Conservation (phyloP, 1,140 invertebrate genomes). For the Drosophila lacertosa region DNA sequence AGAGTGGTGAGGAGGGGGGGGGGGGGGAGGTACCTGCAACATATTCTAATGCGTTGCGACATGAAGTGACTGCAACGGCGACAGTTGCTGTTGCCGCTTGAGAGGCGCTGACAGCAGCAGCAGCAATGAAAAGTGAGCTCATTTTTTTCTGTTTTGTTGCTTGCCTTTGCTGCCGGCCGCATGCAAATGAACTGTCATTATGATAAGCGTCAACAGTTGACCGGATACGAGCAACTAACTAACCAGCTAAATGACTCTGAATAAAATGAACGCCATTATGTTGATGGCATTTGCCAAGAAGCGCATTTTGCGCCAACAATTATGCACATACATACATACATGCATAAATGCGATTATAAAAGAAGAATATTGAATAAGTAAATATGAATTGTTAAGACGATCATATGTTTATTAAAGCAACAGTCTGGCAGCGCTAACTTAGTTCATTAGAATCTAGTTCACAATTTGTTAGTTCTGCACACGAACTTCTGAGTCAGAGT, state of each 20-base stretch:
- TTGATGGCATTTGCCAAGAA: constrained; percentile 42
- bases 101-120: constrained; percentile 69
- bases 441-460: too few relatives aligned
- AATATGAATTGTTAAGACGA: too few relatives aligned
- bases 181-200: constrained; percentile 83
- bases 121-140: constrained; percentile 65
- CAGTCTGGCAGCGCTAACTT: too few relatives aligned
- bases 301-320: neutral
- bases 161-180: constrained; percentile 35
- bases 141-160: constrained; percentile 46
- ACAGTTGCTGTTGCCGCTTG: constrained; percentile 84
- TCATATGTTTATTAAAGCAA: too few relatives aligned
- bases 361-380: too few relatives aligned
- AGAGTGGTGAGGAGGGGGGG: too few relatives aligned
- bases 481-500: too few relatives aligned
- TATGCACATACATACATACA: too few relatives aligned
- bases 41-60: constrained; percentile 83
- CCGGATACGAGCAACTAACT: constrained; percentile 77
- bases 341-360: constrained; percentile 30
- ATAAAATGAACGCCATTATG: constrained; percentile 61
- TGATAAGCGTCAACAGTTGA: constrained; percentile 83
- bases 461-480: too few relatives aligned
- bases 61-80: constrained; percentile 81
- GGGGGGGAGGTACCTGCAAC: constrained; percentile 57
- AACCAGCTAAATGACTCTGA: constrained; percentile 45